phyloP scores from a whole-genome alignment of 2,888 invertebrate species.

The Cryptocephalus moraei region DNA sequence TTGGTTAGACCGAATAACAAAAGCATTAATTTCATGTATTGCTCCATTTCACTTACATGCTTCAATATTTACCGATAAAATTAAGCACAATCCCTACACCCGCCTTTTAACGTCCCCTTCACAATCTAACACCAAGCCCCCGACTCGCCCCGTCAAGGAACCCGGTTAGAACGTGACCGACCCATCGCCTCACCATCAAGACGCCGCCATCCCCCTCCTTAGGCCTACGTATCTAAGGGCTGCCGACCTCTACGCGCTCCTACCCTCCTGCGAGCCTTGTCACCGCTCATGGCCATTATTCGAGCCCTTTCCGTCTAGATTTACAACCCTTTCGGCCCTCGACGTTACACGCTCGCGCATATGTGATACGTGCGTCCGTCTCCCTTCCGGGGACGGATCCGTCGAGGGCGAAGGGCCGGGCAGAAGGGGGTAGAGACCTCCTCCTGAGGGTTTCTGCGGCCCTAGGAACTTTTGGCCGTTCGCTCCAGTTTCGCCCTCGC shows the following conservation, averaged over 20 bases:
- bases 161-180: too few species aligned
- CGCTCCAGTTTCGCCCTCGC: constrained; percentile 3
- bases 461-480: constrained; percentile 4
- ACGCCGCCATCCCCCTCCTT: not conserved
- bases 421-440: constrained; percentile 1
- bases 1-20: too few species aligned
- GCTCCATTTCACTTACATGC: too few species aligned
- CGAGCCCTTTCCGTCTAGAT: constrained; percentile 7
- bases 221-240: constrained; percentile 6
- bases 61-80: too few species aligned
- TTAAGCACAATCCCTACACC: too few species aligned
- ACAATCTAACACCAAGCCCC: too few species aligned
- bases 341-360: not conserved
- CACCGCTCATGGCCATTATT: constrained; percentile 10
- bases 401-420: not conserved
- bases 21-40: too few species aligned
- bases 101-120: too few species aligned
- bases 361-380: not conserved
- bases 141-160: too few species aligned
- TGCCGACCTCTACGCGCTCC: constrained; percentile 2
- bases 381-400: not conserved
- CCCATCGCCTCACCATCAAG: too few species aligned
- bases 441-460: not conserved
- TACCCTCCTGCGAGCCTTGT: constrained; percentile 7
- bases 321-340: constrained; percentile 1